A percentile compares a stretch with the other conserved stretches of the same genome.
Conservation (phyloP, 2,113 vertebrate genomes). For the Antigone vipio region DNA sequence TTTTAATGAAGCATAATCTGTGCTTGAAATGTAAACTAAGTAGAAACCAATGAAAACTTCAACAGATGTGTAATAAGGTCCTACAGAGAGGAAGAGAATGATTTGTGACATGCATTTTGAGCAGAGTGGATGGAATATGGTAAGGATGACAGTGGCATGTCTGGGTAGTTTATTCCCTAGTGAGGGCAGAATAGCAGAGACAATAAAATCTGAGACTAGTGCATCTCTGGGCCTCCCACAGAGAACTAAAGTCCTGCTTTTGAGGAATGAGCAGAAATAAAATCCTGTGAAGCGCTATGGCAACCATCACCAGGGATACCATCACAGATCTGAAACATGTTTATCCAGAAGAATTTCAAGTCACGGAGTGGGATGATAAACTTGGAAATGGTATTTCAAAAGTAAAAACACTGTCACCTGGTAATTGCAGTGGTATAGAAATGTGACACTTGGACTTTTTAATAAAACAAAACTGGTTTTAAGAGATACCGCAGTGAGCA, state of each 20-base stretch:
- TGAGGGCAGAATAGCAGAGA: neutral
- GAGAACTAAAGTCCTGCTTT: constrained; percentile 22
- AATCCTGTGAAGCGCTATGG: constrained; percentile 40
- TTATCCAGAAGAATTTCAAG: constrained; percentile 41
- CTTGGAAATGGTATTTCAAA: constrained; percentile 39
- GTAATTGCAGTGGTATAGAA: constrained; percentile 5
- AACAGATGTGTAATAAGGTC: neutral
- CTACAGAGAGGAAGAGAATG: neutral
- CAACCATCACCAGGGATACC: constrained; percentile 62
- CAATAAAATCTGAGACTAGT: neutral
- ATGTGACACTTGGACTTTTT: neutral
- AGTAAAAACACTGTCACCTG: constrained; percentile 32
- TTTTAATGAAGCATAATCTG: neutral
- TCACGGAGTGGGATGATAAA: neutral
- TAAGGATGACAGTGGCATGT: neutral
- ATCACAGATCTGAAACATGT: constrained; percentile 31
- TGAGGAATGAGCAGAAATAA: constrained; percentile 56
- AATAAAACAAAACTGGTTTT: constrained; percentile 3
- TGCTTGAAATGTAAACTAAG: neutral
- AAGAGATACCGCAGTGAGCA: neutral
- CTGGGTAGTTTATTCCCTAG: neutral
- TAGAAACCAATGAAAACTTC: neutral
- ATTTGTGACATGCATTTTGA: neutral
- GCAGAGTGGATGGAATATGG: neutral
- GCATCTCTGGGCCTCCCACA: constrained; percentile 16